Evolutionary conservation across 2,113 vertebrate genomes (phyloP).

Genomic region (Xiphorhynchus elegans): DNA sequence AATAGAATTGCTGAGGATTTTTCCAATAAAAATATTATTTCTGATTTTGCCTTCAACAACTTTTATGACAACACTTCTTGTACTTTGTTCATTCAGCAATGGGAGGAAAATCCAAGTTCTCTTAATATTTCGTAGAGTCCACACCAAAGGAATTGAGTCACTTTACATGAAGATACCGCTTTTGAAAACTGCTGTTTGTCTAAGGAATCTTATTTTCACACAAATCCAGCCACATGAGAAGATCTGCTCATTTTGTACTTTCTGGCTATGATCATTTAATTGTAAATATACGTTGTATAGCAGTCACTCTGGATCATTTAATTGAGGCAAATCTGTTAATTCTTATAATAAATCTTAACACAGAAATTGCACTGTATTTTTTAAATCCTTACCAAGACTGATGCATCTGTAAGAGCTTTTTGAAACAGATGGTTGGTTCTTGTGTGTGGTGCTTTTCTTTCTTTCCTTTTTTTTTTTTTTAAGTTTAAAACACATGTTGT

Average conservation of each 20-base stretch:
- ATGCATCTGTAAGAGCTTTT: conserved; percentile 33
- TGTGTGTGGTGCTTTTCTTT: conserved; percentile 23
- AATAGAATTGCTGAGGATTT: neutral
- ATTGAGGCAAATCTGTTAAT: neutral
- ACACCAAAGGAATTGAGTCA: neutral
- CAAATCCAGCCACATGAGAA: neutral
- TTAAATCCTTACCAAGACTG: neutral
- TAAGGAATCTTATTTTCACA: neutral
- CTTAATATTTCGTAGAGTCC: neutral
- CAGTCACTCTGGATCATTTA: neutral
- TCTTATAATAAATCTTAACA: neutral
- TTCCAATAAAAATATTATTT: neutral
- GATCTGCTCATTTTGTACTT: neutral
- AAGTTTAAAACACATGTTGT: conserved; percentile 64
- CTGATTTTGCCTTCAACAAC: neutral
- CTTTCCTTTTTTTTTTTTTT: neutral
- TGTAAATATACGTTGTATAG: neutral
- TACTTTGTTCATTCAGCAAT: neutral
- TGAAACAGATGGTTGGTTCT: conserved; percentile 77
- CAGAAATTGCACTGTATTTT: neutral
- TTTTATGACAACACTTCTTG: neutral
- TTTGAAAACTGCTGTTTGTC: neutral
- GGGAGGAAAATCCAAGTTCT: neutral
- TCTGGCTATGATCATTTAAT: neutral
- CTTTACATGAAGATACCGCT: neutral